These are phyloP conservation scores for Brachyopa scutellaris DNA, from an alignment of 2,888 invertebrate species.

Conservation along the genomic window DNA sequence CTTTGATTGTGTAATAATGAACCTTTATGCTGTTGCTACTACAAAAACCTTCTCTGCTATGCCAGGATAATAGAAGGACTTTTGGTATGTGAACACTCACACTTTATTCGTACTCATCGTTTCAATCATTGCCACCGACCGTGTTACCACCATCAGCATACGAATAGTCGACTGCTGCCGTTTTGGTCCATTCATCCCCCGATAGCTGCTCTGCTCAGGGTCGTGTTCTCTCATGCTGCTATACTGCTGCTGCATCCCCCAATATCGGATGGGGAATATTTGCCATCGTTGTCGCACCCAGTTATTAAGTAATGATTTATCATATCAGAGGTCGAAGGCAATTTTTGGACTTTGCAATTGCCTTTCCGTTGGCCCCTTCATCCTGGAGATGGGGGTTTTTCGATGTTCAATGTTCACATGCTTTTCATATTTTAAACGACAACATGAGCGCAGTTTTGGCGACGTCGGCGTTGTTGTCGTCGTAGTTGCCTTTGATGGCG, in stretches of 20 bases:
- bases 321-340: constrained; percentile 67
- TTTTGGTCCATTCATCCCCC: not conserved
- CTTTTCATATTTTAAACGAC: constrained; percentile 55
- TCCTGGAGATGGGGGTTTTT: constrained; percentile 31
- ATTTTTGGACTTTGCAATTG: constrained; percentile 71
- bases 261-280: constrained; percentile 69
- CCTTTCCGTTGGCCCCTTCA: constrained; percentile 36
- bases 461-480: constrained; percentile 8
- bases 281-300: constrained; percentile 73
- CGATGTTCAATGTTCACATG: constrained; percentile 64
- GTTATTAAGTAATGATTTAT: constrained; percentile 73
- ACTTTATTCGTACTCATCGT: constrained; percentile 1
- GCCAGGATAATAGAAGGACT: constrained; percentile 43
- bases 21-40: constrained; percentile 56
- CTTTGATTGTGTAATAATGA: constrained; percentile 67
- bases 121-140: constrained; percentile 16
- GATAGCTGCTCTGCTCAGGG: no score
- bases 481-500: no score
- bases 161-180: constrained; percentile 30
- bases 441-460: constrained; percentile 6
- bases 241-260: constrained; percentile 49
- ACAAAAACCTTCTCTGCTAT: not conserved
- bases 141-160: not conserved
- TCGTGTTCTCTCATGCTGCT: no score
- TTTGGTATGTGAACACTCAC: constrained; percentile 16